Evolutionary conservation across 2,113 vertebrate species (phyloP).

Genomic region (Uropsilus gracilis): DNA sequence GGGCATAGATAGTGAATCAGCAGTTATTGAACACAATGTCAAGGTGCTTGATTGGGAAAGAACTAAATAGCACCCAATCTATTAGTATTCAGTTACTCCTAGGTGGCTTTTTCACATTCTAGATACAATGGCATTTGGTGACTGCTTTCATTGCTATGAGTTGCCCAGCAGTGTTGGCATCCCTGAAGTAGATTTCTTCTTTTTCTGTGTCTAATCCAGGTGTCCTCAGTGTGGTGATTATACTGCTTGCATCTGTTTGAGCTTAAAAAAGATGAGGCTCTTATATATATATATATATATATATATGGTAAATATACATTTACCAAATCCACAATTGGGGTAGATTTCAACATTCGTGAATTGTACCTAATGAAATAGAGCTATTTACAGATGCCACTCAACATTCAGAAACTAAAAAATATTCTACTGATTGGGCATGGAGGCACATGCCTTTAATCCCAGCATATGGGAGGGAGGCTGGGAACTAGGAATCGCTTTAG

Average conservation of each 20-base stretch:
- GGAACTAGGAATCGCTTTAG: too few relatives aligned
- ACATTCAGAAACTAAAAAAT: not conserved
- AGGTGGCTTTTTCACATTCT: not conserved
- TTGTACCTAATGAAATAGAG: not conserved
- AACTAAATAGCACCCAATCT: not conserved
- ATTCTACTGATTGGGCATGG: not conserved
- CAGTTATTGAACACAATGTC: not conserved
- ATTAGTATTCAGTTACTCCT: not conserved
- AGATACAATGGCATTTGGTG: not conserved
- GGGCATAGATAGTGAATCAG: not conserved
- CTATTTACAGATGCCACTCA: not conserved
- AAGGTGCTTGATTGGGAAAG: not conserved
- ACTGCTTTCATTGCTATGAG: rapidly evolving
- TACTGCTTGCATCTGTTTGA: not conserved
- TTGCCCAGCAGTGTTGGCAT: not conserved
- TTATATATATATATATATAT: not conserved
- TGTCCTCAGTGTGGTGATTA: too few relatives aligned
- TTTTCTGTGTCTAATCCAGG: not conserved
- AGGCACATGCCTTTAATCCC: too few relatives aligned
- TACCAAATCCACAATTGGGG: not conserved
- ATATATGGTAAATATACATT: not conserved
- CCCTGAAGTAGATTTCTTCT: rapidly evolving
- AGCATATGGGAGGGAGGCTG: too few relatives aligned
- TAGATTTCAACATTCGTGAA: not conserved
- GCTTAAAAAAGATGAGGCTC: not conserved